Percentiles rank a stretch among this genome's conserved stretches.
Conservation (phyloP, 2,113 vertebrate species). For the Sphaerodactylus townsendi region DNA sequence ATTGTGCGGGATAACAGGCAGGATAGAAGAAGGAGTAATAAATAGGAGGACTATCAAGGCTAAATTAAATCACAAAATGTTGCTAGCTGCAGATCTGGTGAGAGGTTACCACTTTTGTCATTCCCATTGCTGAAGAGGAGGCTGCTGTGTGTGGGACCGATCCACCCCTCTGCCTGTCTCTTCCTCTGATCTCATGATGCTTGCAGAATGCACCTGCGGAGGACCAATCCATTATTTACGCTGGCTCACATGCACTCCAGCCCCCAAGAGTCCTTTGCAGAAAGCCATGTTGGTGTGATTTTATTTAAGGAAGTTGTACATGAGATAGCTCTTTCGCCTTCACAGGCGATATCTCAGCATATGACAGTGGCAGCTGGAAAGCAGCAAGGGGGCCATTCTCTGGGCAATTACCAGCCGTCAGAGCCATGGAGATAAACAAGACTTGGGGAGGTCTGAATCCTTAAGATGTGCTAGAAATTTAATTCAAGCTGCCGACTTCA, state of each 20-base stretch:
- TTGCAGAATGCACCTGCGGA: not conserved
- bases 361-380: fast-evolving
- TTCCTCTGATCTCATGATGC: fast-evolving
- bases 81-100: slow-evolving; percentile 55
- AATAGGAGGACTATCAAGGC: slow-evolving; percentile 61
- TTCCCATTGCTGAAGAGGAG: not conserved
- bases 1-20: slow-evolving; percentile 52
- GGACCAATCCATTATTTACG: not conserved
- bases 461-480: not conserved
- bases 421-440: slow-evolving; percentile 28
- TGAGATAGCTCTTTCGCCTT: fast-evolving
- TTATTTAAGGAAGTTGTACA: fast-evolving
- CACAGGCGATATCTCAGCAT: fast-evolving
- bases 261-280: fast-evolving
- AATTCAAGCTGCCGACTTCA: not conserved
- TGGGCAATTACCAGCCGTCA: slow-evolving; percentile 17
- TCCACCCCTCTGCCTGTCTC: not conserved
- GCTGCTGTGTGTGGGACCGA: not conserved
- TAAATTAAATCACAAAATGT: slow-evolving; percentile 59
- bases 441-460: not conserved
- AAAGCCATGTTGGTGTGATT: slow-evolving; percentile 12
- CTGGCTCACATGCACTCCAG: fast-evolving
- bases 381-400: not conserved
- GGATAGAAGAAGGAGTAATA: slow-evolving; percentile 54
- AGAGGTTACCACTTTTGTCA: slow-evolving; percentile 17